These are phyloP conservation scores for Cryptoprocta ferox DNA, from an alignment of 2,797 vertebrate genomes.

Conservation along the genomic window DNA sequence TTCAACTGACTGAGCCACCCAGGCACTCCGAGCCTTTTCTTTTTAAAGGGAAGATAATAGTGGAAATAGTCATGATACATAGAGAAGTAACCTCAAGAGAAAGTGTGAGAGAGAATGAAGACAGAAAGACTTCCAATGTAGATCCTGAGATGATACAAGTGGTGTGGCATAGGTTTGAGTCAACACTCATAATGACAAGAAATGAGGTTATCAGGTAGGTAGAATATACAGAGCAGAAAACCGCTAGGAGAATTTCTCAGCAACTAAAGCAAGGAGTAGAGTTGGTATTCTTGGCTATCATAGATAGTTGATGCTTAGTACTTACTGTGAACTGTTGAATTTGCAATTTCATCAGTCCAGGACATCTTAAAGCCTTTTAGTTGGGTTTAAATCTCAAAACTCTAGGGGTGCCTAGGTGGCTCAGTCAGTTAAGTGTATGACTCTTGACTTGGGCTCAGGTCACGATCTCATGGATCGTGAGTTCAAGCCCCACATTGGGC, in stretches of 20 bases:
- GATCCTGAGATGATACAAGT: neutral
- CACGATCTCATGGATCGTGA: no score
- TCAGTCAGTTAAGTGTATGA: no score
- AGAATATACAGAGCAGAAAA: neutral
- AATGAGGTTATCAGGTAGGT: neutral
- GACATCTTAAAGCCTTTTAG: neutral
- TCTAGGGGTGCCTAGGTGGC: neutral
- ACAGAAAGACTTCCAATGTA: neutral
- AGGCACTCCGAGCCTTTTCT: neutral
- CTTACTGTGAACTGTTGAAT: neutral
- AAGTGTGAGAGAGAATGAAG: neutral
- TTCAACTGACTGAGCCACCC: no score
- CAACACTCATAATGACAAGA: neutral
- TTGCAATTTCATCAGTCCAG: neutral
- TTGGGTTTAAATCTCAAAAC: neutral
- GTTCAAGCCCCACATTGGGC: no score
- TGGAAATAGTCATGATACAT: neutral
- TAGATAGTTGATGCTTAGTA: neutral
- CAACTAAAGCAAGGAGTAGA: neutral
- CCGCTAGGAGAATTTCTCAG: neutral
- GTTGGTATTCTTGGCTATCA: neutral
- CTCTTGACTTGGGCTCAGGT: no score
- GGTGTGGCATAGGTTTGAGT: neutral
- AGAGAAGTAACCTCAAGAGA: slow-evolving; percentile 13
- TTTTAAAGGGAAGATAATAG: neutral